Base-by-base conservation (phyloP, 2,888 invertebrate species). In the Gryllus longicercus region DNA sequence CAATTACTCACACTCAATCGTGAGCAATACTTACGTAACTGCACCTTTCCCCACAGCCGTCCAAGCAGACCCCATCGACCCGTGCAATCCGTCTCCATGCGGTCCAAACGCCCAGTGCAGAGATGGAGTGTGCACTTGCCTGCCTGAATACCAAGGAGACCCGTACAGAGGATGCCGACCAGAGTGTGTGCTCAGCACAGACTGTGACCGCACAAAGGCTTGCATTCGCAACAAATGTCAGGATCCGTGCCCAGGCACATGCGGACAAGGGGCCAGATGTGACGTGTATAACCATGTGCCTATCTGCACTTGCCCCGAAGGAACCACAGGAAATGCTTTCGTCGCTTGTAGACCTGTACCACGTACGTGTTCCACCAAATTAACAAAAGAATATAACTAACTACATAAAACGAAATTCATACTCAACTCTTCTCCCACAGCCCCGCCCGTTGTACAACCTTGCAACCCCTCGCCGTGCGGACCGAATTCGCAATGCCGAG, bases 211-310 rank as follows among this genome's bases (percentile, higher is more conserved):
- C 84, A 89, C 91, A 83, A 91, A 90, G 84, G 92, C 92, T 78
- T 93, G 93, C 84, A 88, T 92, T 23, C 88, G 88, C 86, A 92
- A 92, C 85, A 93, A 93, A 86, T 94, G 94, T 84, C 83, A 88
- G 4, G 90, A 94, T 86, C 93, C 94, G 8, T 94, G 94, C 84
- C 90, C 90, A 77, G 92, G 91, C 81, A 92, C 92, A 12, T 95
- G 94, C 86, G 93, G 93, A 50, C 85, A 88, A 79, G 92, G 91
- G 85, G 94, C 94, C 50, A 87, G 91, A 78, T 94, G 94, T 85
- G 91, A 92, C 83, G 93, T 93, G 3, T 90, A 92, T 82, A 92
- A 93, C 83, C 93, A 94, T 84, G 89, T 93, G 25, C 91, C 93
- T 23, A 91, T 92, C 88, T 93, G 93, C 83, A 92, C 91, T 83